Evolutionary conservation across 2,888 invertebrate species (phyloP).

Genomic region (Boloria selene): DNA sequence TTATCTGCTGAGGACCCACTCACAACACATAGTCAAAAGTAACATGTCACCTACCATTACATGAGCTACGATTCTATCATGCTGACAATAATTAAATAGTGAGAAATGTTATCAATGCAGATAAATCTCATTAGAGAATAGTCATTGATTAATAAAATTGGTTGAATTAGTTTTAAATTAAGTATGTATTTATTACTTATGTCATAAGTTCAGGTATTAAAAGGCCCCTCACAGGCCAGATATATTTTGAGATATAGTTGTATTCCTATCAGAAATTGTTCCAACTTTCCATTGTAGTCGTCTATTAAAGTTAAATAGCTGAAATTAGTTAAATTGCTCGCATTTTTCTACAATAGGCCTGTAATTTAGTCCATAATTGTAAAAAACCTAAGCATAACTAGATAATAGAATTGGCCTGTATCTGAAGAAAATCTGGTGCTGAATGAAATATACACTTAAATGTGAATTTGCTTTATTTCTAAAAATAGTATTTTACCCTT

Average conservation of each 20-base stretch:
- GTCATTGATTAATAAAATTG: conserved; percentile 61
- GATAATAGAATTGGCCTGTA: conserved; percentile 35
- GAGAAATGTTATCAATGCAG: conserved; percentile 67
- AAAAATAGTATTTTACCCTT: conserved; percentile 27
- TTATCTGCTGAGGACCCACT: conserved; percentile 40
- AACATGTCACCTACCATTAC: conserved; percentile 14
- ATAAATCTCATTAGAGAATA: conserved; percentile 75
- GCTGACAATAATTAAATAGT: conserved; percentile 61
- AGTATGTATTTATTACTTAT: conserved; percentile 68
- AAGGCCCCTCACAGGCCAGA: conserved; percentile 47
- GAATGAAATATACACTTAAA: conserved; percentile 35
- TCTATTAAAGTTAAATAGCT: conserved; percentile 36
- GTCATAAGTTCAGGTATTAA: conserved; percentile 51
- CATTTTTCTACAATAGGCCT: conserved; percentile 35
- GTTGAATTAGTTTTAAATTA: conserved; percentile 72
- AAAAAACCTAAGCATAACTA: conserved; percentile 35
- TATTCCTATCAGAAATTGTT: conserved; percentile 36
- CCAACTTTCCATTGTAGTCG: conserved; percentile 37
- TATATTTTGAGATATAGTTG: conserved; percentile 39
- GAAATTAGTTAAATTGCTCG: conserved; percentile 35
- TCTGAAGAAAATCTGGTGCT: conserved; percentile 34
- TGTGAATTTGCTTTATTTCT: conserved; percentile 35
- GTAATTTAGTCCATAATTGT: conserved; percentile 33
- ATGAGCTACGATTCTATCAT: conserved; percentile 43
- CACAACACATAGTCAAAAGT: conserved; percentile 23